Evolutionary conservation across 2,888 invertebrate species (phyloP), one percentile per base, ranked within the genome.

Genomic region (Diarsia mendica): DNA sequence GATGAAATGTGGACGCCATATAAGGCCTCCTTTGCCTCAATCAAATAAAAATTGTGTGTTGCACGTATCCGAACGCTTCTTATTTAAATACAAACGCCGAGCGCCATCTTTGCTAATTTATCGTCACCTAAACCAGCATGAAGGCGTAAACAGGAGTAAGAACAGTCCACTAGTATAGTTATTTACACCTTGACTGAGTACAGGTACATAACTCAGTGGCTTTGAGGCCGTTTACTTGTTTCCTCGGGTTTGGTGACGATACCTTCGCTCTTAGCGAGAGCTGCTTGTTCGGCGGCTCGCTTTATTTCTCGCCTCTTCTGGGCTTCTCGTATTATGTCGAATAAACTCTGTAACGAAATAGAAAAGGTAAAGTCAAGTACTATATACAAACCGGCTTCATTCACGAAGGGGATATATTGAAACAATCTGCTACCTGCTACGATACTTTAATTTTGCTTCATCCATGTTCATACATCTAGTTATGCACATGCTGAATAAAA

Each of bases 311-410:
- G 90, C 73, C 95, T 90, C 82, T 93, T 94, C 73, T 96, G 96
- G 60, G 95, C 96, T 84, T 96, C 96, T 71, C 95, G 92, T 67
- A 96, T 96, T 80, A 96, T 89, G 89, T 95, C 94, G 91, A 94
- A 96, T 89, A 96, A 90, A 90, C 93, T 94, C 96, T 96, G 95
- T 3, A 92, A 94, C 51, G 58, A 64, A n/a, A 64, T 4, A 28
- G 0, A 39, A 49, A 49, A 18, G 10, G 63, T 66, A 18, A n/a
- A 13, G 5, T 67, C 33, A 53, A 67, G 11, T 28, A 28, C 13
- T n/a, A 63, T 8, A 44, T n/a, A n/a, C 8, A 11, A 44, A 13
- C 60, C 4, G 1, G 28, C 28, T 28, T 58, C 23, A 15, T 55
- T 23, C 13, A 55, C 55, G 4, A 20, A 2, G 2, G 60, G 4